Evolutionary conservation across 1,140 invertebrate species (phyloP), one percentile per base, ranked within the genome.

Genomic region (Drosophila virilis): DNA sequence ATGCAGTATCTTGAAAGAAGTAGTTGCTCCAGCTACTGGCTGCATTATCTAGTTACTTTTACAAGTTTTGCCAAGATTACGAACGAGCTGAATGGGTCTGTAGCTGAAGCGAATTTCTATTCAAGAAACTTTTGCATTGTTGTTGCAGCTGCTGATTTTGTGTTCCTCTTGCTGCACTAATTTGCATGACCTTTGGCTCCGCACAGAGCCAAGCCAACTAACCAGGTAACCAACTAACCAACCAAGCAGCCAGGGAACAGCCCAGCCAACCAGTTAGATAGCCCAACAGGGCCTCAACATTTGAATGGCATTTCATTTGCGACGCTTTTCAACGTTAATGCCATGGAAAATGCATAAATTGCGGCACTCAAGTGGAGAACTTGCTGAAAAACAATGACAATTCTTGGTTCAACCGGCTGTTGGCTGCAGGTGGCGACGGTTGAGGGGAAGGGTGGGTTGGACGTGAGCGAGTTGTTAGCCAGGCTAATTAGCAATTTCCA

Each of bases 311-410:
- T 86, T 88, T 83, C 76, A 88, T 88, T 86, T 88, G 83, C 79
- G 71, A 83, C 58, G 83, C 79, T 74, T 88, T 86, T 86, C 84
- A 88, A 61, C 83, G 83, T 77, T 86, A 86, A 88, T 88, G 69
- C 79, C 79, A 86, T 79, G 79, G 82, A 86, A 86, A 88, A 86
- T 86, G 82, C 82, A 86, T 86, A 86, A 86, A 86, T 88, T 86
- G 83, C 75, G 78, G 82, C 69, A 81, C 64, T 69, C 82, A 81
- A 84, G 69, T 78, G 66, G 58, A 69, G 71, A 75, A 78, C 57
- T 78, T 80, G 66, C 59, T 52, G 66, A 70, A 78, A 80, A 78
- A 85, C 78, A 86, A 78, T 71, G 78, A 67, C 42, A 46, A 59
- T 59, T 28, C 65, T 46, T 42, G 58, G 42, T 12, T 22, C 12